A percentile compares a stretch with the other conserved stretches of the same genome.
phyloP scores from a whole-genome alignment of 35 echinoderm and acorn worm species.

The Hemicentrotus pulcherrimus region DNA sequence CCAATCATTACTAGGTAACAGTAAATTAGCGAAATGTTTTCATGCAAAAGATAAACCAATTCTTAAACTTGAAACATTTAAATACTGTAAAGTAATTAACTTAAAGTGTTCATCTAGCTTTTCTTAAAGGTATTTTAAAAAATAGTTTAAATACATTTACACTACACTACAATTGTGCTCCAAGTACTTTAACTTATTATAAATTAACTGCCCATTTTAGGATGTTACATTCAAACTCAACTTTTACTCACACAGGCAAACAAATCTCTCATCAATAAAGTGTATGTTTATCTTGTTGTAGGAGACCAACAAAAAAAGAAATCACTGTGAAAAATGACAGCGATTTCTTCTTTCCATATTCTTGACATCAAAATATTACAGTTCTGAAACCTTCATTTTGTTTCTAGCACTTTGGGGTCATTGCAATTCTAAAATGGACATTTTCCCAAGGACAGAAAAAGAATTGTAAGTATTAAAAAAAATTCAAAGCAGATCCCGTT shows the following conservation, averaged over 20 bases:
- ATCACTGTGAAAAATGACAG: background rate
- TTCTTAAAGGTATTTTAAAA: background rate
- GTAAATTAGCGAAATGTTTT: background rate
- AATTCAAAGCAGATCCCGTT: background rate
- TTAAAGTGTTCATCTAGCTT: background rate
- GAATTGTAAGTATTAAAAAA: too few relatives aligned
- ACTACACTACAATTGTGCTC: background rate
- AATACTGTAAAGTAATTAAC: background rate
- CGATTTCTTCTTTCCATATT: background rate
- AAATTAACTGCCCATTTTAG: background rate
- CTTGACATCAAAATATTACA: background rate
- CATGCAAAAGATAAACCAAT: background rate
- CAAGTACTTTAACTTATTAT: constrained; percentile 52
- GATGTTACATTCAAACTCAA: background rate
- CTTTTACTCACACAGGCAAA: background rate
- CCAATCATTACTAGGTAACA: background rate
- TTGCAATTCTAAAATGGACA: background rate
- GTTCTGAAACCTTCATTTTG: background rate
- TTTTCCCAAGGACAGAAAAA: background rate
- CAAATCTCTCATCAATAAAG: background rate
- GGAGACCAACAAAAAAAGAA: background rate
- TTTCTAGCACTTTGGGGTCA: background rate
- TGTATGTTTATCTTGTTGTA: background rate
- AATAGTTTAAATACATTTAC: background rate
- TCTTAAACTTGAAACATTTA: background rate